These are phyloP conservation scores for Ptychoptera contaminata DNA, from an alignment of 2,888 invertebrate genomes.

Conservation along the genomic window DNA sequence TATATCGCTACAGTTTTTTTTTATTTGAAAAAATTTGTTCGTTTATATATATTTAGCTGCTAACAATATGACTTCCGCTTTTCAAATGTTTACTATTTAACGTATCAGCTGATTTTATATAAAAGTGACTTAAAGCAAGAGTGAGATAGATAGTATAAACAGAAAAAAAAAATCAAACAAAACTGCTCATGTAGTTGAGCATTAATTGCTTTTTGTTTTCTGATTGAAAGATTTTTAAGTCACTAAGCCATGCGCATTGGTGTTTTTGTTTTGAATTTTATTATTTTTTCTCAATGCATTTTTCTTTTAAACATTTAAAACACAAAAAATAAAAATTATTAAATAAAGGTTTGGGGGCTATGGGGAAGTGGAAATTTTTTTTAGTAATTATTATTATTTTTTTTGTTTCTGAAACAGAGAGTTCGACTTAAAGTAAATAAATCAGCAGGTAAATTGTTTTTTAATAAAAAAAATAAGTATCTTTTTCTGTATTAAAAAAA, in stretches of 20 bases:
- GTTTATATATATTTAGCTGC: constrained; percentile 1
- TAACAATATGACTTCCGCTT: constrained; percentile 17
- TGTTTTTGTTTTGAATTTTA: not conserved
- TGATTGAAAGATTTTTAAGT: not conserved
- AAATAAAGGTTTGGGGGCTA: too few relatives aligned
- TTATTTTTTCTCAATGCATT: not conserved
- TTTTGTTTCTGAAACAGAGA: not conserved
- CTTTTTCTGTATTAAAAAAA: too few relatives aligned
- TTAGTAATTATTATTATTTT: not conserved
- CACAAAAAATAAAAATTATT: too few relatives aligned
- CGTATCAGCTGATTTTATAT: constrained; percentile 31
- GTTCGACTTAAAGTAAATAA: not conserved
- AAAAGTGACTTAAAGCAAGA: constrained; percentile 17
- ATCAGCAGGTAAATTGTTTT: not conserved
- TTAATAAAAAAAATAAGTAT: too few relatives aligned
- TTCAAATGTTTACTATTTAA: constrained; percentile 28
- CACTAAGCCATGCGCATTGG: not conserved
- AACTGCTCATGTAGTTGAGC: not conserved
- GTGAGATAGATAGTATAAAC: constrained; percentile 14
- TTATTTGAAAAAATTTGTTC: constrained; percentile 11
- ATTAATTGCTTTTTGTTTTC: not conserved
- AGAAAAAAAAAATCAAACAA: not conserved
- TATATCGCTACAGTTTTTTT: constrained; percentile 5
- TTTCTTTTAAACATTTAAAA: too few relatives aligned
- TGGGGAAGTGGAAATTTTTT: too few relatives aligned